These are phyloP conservation scores for Holocentrus rufus DNA, from an alignment of 2,797 vertebrate genomes.

Conservation along the genomic window DNA sequence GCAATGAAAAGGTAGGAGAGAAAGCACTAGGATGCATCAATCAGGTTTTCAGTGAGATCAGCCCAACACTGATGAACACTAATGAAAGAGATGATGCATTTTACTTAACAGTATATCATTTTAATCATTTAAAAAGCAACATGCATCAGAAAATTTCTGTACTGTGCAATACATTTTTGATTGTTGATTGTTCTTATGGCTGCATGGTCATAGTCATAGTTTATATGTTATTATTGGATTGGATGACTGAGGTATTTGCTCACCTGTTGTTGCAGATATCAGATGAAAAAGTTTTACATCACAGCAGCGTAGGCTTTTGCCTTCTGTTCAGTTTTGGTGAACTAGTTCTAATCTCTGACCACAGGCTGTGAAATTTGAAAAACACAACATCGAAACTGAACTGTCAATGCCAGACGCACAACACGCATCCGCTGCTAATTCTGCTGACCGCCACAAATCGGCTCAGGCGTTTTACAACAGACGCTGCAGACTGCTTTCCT, in stretches of 20 bases:
- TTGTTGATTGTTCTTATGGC: too few relatives aligned
- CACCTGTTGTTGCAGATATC: too few relatives aligned
- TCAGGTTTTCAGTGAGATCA: too few relatives aligned
- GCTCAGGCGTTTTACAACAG: constrained; percentile 9
- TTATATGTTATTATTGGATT: too few relatives aligned
- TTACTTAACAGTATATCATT: too few relatives aligned
- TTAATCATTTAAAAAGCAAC: not conserved
- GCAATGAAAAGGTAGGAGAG: not conserved
- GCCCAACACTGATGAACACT: too few relatives aligned
- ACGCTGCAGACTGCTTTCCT: constrained; percentile 13
- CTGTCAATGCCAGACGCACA: constrained; percentile 38
- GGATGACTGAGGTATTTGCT: too few relatives aligned
- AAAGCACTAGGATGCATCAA: too few relatives aligned
- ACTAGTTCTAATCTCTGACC: constrained; percentile 45
- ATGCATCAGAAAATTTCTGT: too few relatives aligned
- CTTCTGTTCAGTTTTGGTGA: constrained; percentile 27
- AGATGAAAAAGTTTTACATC: not conserved
- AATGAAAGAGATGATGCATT: too few relatives aligned
- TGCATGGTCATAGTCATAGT: too few relatives aligned
- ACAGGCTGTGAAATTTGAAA: constrained; percentile 37
- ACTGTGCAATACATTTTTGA: too few relatives aligned
- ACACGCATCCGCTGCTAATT: constrained; percentile 1
- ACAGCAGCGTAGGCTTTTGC: constrained; percentile 6
- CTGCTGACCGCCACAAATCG: constrained; percentile 36
- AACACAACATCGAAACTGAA: constrained; percentile 33